Percentiles rank a stretch among this genome's conserved stretches.
Evolutionary conservation across 1,140 invertebrate species (phyloP).

Genomic region (Solenopsis invicta): DNA sequence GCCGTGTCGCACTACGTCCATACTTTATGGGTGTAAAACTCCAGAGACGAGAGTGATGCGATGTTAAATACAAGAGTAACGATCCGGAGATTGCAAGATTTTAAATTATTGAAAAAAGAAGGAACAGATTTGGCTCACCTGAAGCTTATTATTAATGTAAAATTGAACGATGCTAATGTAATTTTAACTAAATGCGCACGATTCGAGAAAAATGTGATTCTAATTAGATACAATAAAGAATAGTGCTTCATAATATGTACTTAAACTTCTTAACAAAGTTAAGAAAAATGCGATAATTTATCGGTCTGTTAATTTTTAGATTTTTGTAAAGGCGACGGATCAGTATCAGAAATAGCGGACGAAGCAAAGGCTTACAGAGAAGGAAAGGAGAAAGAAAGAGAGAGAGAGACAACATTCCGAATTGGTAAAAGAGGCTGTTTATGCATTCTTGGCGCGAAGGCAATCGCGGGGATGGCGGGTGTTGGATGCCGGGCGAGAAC

Average conservation of each 20-base stretch:
- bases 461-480: slow-evolving; percentile 79
- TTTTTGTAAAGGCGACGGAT: slow-evolving; percentile 19
- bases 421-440: slow-evolving; percentile 76
- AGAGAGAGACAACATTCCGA: slow-evolving; percentile 62
- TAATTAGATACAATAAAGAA: too few relatives aligned
- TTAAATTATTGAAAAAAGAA: slow-evolving; percentile 18
- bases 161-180: background rate
- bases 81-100: slow-evolving; percentile 35
- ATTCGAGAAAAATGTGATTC: background rate
- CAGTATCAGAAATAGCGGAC: slow-evolving; percentile 24
- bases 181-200: background rate
- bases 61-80: slow-evolving; percentile 41
- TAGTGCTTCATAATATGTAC: too few relatives aligned
- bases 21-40: slow-evolving; percentile 47
- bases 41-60: slow-evolving; percentile 7
- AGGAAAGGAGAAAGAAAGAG: too few relatives aligned
- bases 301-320: background rate
- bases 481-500: slow-evolving; percentile 75
- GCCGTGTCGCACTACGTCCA: slow-evolving; percentile 61
- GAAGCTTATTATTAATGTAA: slow-evolving; percentile 21
- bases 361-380: slow-evolving; percentile 63
- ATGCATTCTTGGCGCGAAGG: slow-evolving; percentile 83
- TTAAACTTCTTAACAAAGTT: too few relatives aligned
- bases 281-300: background rate
- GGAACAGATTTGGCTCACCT: background rate